Percentiles rank a stretch among this genome's conserved stretches.
Conservation (phyloP, 2,113 vertebrate species). For the Sinosuthora webbiana region DNA sequence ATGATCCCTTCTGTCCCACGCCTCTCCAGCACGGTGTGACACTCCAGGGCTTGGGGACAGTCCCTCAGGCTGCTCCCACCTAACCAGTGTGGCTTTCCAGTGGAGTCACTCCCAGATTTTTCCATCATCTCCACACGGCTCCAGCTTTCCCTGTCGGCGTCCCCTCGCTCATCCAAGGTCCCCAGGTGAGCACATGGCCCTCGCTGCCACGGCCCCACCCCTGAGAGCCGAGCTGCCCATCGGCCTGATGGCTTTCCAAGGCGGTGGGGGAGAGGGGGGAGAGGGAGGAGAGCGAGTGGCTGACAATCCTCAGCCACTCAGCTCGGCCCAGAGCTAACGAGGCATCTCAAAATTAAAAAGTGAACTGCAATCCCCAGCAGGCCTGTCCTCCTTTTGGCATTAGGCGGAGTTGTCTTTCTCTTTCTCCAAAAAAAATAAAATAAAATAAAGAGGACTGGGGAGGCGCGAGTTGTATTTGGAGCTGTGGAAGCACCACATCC, state of each 20-base stretch:
- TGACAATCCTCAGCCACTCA: constrained; percentile 39
- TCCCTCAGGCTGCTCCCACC: background rate
- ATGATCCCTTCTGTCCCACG: background rate
- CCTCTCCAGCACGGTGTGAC: background rate
- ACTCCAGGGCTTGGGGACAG: background rate
- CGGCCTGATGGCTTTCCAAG: background rate
- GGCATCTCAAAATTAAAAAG: constrained; percentile 69
- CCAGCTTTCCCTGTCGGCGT: background rate
- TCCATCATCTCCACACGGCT: background rate
- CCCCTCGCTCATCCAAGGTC: background rate
- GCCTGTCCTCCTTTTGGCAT: constrained; percentile 71
- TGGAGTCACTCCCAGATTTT: background rate
- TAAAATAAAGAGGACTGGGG: background rate
- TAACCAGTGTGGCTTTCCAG: accelerated
- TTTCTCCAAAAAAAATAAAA: background rate
- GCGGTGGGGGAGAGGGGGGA: background rate
- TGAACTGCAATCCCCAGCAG: constrained; percentile 69
- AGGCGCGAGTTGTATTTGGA: background rate
- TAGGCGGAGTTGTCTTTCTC: constrained; percentile 31
- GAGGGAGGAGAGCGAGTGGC: background rate
- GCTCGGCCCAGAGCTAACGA: constrained; percentile 59
- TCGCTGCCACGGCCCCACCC: background rate
- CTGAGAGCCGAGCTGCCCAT: constrained; percentile 13
- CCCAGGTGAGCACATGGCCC: background rate
- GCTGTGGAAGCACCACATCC: background rate